Conservation (phyloP, 2,888 invertebrate species). For the Maniola hyperantus region DNA sequence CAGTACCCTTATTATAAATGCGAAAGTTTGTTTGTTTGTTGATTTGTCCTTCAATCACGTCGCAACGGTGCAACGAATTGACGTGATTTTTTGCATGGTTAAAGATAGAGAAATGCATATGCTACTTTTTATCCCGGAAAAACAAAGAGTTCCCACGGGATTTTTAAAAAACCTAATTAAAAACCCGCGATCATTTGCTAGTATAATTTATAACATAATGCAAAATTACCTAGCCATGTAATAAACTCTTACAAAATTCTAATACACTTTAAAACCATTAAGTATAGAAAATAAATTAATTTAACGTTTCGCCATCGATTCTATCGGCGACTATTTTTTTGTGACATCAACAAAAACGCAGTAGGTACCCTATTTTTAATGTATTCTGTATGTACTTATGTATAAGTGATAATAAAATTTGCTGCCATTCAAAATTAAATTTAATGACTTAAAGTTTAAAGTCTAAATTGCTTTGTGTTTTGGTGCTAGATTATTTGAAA, state of each 20-base stretch:
- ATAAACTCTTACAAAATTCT: not conserved
- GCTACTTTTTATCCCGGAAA: too few species aligned
- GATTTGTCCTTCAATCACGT: too few species aligned
- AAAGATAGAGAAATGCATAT: too few species aligned
- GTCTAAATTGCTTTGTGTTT: conserved; percentile 34
- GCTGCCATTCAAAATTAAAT: conserved; percentile 35
- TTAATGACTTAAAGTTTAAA: conserved; percentile 30
- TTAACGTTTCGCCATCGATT: conserved; percentile 31
- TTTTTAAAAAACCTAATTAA: too few species aligned
- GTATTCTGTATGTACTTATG: conserved; percentile 40
- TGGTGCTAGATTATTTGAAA: conserved; percentile 55
- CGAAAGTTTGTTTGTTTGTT: too few species aligned
- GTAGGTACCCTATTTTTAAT: conserved; percentile 44
- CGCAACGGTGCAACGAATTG: too few species aligned
- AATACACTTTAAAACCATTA: not conserved
- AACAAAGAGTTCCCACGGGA: too few species aligned
- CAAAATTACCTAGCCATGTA: too few species aligned
- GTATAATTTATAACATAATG: too few species aligned
- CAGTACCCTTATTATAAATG: too few species aligned
- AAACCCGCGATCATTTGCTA: too few species aligned
- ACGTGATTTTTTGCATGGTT: too few species aligned
- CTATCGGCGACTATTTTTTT: conserved; percentile 35
- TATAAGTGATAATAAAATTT: conserved; percentile 51
- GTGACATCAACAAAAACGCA: conserved; percentile 39
- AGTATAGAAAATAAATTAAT: conserved; percentile 16